phyloP scores from a whole-genome alignment of 2,888 invertebrate genomes.

The Unio pictorum region DNA sequence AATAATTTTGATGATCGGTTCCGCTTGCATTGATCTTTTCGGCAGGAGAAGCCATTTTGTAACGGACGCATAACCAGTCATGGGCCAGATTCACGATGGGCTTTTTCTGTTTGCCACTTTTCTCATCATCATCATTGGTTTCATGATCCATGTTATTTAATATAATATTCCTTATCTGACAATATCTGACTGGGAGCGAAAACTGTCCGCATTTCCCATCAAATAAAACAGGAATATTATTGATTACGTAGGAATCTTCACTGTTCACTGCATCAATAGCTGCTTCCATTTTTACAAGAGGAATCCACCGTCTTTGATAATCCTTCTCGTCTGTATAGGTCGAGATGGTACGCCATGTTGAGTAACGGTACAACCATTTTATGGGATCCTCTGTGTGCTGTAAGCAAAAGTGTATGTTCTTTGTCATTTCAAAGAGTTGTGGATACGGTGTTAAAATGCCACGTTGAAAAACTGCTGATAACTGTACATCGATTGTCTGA shows the following conservation, averaged over 20 bases:
- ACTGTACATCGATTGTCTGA: slow-evolving; percentile 24
- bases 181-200: slow-evolving; percentile 11
- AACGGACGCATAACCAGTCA: too few species aligned
- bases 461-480: slow-evolving; percentile 18
- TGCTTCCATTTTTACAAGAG: slow-evolving; percentile 32
- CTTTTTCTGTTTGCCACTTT: too few species aligned
- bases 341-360: slow-evolving; percentile 18
- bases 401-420: slow-evolving; percentile 27
- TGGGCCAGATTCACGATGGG: too few species aligned
- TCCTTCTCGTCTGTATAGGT: slow-evolving; percentile 11
- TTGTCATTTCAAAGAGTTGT: slow-evolving; percentile 23
- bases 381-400: slow-evolving; percentile 28
- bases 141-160: slow-evolving; percentile 3
- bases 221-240: slow-evolving; percentile 25
- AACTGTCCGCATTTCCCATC: slow-evolving; percentile 14
- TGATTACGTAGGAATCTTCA: slow-evolving; percentile 19
- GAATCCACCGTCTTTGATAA: slow-evolving; percentile 27
- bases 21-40: too few species aligned
- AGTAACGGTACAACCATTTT: slow-evolving; percentile 11
- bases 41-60: too few species aligned
- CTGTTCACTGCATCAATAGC: slow-evolving; percentile 17
- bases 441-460: slow-evolving; percentile 20
- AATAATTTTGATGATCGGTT: too few species aligned
- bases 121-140: too few species aligned
- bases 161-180: slow-evolving; percentile 26